Base-by-base conservation (phyloP, 2,888 invertebrate species). In the Dermolepida albohirtum region DNA sequence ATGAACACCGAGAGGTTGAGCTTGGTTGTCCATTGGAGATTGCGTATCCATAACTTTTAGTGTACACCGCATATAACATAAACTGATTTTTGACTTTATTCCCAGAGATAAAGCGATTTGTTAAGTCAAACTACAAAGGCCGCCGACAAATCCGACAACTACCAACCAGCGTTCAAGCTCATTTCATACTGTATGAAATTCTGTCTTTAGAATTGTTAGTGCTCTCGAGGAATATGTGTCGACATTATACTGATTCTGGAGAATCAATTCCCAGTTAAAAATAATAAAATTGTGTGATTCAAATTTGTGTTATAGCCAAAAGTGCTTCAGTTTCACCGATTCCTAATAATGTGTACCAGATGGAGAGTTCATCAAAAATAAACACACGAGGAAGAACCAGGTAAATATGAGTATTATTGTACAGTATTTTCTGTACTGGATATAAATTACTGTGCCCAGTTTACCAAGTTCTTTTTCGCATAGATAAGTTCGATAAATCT, bases 41-140 rank as follows among this genome's bases (percentile, higher is more conserved):
- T 71, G 73, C 74, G 73, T 74, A 74, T 71, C 74, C 74, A 74
- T 75, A 75, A 74, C 72, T 73, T 72, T 70, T 40, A 49, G 22
- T 22, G 8, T 54, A 67, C 68, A 69, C 69, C 66, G 70, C 70
- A 71, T 70, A 72, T 70, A 73, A 65, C 68, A 62, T 67, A 68
- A 70, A 72, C 70, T 71, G 72, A 74, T 74, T 74, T 75, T 75
- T 73, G 71, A 75, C 74, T 74, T 74, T 69, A 76, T 74, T 73
- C 75, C 73, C 72, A 70, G 73, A 76, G 74, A 75, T 74, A 74
- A 72, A 74, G 73, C 71, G 74, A 74, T 76, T 76, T 75, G 74
- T 73, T 72, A 73, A 72, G 70, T 71, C 72, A 69, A 74, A 68
- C 71, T 68, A 71, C 72, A 71, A 73, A 66, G 67, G 62, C 51